Conservation (phyloP, 1,140 invertebrate genomes). For the Coenobita brevimanus region DNA sequence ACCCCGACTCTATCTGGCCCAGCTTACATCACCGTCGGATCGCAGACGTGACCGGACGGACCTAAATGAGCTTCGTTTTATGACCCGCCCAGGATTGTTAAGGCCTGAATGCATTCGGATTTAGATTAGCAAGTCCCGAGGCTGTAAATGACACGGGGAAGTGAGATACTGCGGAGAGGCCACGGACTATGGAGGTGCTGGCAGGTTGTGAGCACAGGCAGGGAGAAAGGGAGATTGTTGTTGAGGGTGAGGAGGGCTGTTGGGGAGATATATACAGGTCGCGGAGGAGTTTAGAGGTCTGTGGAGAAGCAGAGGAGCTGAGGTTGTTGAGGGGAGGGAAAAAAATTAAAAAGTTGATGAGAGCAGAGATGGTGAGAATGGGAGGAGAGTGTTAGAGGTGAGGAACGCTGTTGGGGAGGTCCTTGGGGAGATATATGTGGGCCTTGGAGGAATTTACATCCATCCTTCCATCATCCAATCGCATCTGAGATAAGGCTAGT, state of each 20-base stretch:
- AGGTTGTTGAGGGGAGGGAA: too few relatives aligned
- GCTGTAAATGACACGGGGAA: conserved; percentile 57
- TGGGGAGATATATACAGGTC: neutral
- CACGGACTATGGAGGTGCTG: neutral
- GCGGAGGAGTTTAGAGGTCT: neutral
- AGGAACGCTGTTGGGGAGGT: too few relatives aligned
- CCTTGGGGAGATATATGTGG: too few relatives aligned
- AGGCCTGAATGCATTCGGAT: conserved; percentile 54
- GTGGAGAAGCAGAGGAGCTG: too few relatives aligned
- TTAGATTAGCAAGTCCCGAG: conserved; percentile 59
- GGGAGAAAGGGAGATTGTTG: neutral
- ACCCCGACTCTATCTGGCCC: neutral
- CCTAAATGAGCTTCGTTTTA: conserved; percentile 63
- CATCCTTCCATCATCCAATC: too few relatives aligned
- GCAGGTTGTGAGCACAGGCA: conserved; percentile 9
- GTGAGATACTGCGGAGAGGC: conserved; percentile 50
- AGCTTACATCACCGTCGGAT: conserved; percentile 44
- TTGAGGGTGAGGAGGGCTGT: neutral
- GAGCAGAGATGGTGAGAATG: too few relatives aligned
- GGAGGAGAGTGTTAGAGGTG: too few relatives aligned
- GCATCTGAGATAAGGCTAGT: too few relatives aligned
- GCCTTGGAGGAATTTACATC: too few relatives aligned
- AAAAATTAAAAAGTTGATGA: too few relatives aligned
- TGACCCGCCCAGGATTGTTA: conserved; percentile 50
- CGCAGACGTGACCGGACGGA: conserved; percentile 50